Evolutionary conservation across 2,797 vertebrate species (phyloP), one percentile per base, ranked within the genome.

Genomic region (Chromis chromis): DNA sequence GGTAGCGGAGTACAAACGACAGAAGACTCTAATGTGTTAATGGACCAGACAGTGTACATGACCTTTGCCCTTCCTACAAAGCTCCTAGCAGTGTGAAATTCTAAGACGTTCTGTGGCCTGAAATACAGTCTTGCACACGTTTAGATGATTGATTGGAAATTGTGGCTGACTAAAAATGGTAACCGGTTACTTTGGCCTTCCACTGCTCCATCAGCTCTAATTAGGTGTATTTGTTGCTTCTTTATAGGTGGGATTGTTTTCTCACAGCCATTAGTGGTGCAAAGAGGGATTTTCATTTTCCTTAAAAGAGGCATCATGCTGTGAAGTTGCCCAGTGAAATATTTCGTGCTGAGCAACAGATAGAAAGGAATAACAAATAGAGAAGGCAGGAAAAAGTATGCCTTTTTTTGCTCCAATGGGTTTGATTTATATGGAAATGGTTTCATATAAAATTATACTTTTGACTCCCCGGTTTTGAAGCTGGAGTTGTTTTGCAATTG

Each of bases 351-450:
- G 66, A 63, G 82, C 21, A 31, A 19, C 58, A 53, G 48, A 62
- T 22, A 3, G 33, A 73, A 49, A 39, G n/a, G 19, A 70, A 65
- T 33, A 56, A 61, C 33, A 36, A 54, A 44, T 17, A 5, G 42
- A 44, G 42, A 17, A 42, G 24, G 50, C 27, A 57, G 44, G 58
- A 70, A 21, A 16, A 57, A 28, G 1, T 13, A 8, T 55, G 52
- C 8, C 40, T 66, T 10, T 63, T n/a, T 60, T 33, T 25, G 12
- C 53, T 70, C 21, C 31, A 39, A 22, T 63, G 50, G 57, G 55
- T 74, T 68, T 65, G 36, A 86, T 83, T 86, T 70, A 63, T 75
- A 83, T 83, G 0, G 57, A 65, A 73, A 83, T 83, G 0, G 57
- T 74, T 67, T 64, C 49, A 19, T 48, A 17, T 60, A 27, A 44